phyloP scores from a whole-genome alignment of 2,888 invertebrate species.

The Eupithecia vulgata region DNA sequence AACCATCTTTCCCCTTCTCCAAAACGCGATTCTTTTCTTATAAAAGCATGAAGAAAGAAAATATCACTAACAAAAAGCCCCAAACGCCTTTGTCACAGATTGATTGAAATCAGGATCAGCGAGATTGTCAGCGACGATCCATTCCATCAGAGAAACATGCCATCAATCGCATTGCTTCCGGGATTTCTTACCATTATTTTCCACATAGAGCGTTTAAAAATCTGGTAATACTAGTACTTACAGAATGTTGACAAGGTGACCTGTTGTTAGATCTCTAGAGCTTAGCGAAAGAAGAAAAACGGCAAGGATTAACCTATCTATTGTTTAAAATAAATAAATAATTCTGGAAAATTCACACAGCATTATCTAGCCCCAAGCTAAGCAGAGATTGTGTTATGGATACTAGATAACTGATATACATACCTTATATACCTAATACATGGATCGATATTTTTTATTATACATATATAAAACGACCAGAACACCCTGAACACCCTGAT shows the following conservation, averaged over 20 bases:
- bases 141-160: conserved; percentile 5
- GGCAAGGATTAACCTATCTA: neutral
- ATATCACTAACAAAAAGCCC: conserved; percentile 2
- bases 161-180: conserved; percentile 9
- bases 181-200: conserved; percentile 6
- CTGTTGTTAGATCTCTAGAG: neutral
- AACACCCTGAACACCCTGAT: too few species aligned
- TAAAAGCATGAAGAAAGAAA: neutral
- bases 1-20: neutral
- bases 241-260: neutral
- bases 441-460: too few species aligned
- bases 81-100: conserved; percentile 13
- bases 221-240: neutral
- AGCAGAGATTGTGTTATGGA: too few species aligned
- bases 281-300: neutral
- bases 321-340: too few species aligned
- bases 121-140: conserved; percentile 44
- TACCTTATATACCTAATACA: too few species aligned
- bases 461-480: too few species aligned
- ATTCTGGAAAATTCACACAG: too few species aligned
- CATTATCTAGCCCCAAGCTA: too few species aligned
- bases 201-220: neutral
- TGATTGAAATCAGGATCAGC: conserved; percentile 39
- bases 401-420: too few species aligned
- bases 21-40: neutral